phyloP scores from a whole-genome alignment of 2,113 vertebrate species.

The Hemibagrus wyckioides region DNA sequence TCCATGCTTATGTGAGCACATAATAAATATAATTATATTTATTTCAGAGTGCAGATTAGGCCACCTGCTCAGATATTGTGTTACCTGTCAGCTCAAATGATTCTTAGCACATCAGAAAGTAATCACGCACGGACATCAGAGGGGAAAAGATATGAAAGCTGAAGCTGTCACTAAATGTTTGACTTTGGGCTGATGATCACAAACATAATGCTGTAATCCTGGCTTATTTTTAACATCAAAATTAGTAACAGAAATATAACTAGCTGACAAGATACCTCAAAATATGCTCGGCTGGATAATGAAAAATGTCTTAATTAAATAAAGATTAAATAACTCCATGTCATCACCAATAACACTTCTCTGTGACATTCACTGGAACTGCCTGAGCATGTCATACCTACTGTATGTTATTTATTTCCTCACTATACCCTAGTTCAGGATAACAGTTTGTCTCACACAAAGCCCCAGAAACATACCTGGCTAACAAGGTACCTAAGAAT shows the following conservation, averaged over 20 bases:
- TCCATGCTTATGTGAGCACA: constrained; percentile 59
- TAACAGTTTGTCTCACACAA: neutral
- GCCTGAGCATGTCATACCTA: neutral
- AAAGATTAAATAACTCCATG: neutral
- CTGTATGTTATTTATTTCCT: neutral
- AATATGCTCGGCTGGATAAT: neutral
- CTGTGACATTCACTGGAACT: neutral
- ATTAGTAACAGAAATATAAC: neutral
- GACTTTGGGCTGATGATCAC: neutral
- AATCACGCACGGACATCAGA: neutral
- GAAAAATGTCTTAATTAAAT: neutral
- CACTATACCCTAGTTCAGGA: neutral
- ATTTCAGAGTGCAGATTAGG: constrained; percentile 45
- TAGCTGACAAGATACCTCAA: neutral
- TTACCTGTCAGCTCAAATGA: constrained; percentile 55
- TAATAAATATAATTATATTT: constrained; percentile 67
- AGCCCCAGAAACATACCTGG: neutral
- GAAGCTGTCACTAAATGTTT: neutral
- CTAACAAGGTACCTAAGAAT: neutral
- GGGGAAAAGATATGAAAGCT: neutral
- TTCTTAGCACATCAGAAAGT: neutral
- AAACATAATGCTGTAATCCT: neutral
- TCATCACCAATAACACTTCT: neutral
- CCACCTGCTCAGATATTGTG: constrained; percentile 57
- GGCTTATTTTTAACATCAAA: neutral